Percentiles rank a stretch among this genome's conserved stretches.
These are phyloP conservation scores for Drosophila rubida DNA, from an alignment of 2,888 invertebrate species.

Conservation along the genomic window DNA sequence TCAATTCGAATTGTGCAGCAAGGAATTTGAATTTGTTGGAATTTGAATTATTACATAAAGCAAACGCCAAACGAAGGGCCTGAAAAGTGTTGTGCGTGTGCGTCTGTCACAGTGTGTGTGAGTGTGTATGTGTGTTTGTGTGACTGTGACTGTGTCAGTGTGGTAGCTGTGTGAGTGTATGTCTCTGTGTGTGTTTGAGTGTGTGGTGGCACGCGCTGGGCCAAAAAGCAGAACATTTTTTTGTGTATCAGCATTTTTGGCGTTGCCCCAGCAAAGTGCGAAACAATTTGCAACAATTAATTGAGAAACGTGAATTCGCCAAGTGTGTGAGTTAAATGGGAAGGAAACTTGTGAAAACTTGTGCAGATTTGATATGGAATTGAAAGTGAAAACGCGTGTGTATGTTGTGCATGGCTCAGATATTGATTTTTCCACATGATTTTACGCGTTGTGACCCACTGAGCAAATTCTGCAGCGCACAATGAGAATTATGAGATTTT, in stretches of 20 bases:
- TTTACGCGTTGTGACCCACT: slow-evolving; percentile 46
- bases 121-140: slow-evolving; percentile 21
- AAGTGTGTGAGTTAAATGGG: slow-evolving; percentile 4
- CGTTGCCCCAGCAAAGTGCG: slow-evolving; percentile 23
- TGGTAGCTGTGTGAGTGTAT: slow-evolving; percentile 25
- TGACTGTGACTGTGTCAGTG: slow-evolving; percentile 12
- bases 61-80: slow-evolving; percentile 54
- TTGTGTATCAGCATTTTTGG: slow-evolving; percentile 74
- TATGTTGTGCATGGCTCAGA: slow-evolving; percentile 44
- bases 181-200: slow-evolving; percentile 19
- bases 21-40: slow-evolving; percentile 22
- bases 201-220: slow-evolving; percentile 62
- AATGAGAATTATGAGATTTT: slow-evolving; percentile 2
- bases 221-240: slow-evolving; percentile 67
- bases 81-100: slow-evolving; percentile 66
- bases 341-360: slow-evolving; percentile 17
- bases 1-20: slow-evolving; percentile 16
- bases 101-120: slow-evolving; percentile 32
- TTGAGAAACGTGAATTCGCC: neutral
- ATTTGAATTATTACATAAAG: slow-evolving; percentile 70
- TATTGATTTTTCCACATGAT: slow-evolving; percentile 77
- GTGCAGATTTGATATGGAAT: slow-evolving; percentile 12
- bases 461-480: slow-evolving; percentile 22
- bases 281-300: slow-evolving; percentile 26
- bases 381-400: slow-evolving; percentile 71